A percentile compares a stretch with the other conserved stretches of the same genome.
These are phyloP conservation scores for Channa maculata DNA, from an alignment of 2,113 vertebrate species.

Conservation along the genomic window DNA sequence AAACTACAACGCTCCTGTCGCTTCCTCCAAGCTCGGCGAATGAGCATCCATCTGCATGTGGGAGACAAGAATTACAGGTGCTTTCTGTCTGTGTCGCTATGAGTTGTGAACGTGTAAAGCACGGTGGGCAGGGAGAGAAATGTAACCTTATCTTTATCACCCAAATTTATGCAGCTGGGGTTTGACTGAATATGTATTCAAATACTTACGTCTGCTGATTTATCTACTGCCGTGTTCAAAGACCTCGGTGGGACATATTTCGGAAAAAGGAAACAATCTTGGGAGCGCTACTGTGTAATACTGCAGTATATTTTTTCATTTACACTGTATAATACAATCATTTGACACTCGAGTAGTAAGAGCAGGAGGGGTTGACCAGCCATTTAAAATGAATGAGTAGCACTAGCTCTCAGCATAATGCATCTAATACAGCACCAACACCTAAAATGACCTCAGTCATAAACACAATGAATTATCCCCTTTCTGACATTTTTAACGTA, in stretches of 20 bases:
- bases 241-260: neutral
- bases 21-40: slow-evolving; percentile 2
- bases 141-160: slow-evolving; percentile 25
- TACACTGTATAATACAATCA: too few relatives aligned
- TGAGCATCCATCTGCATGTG: slow-evolving; percentile 47
- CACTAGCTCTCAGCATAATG: too few relatives aligned
- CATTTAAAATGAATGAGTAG: too few relatives aligned
- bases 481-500: too few relatives aligned
- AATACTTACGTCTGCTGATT: slow-evolving; percentile 19
- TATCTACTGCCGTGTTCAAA: neutral
- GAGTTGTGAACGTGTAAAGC: slow-evolving; percentile 28
- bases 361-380: too few relatives aligned
- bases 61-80: slow-evolving; percentile 42
- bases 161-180: slow-evolving; percentile 22
- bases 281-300: too few relatives aligned
- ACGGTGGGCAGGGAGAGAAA: slow-evolving; percentile 3
- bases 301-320: too few relatives aligned
- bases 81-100: slow-evolving; percentile 12
- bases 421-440: too few relatives aligned
- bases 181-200: slow-evolving; percentile 27
- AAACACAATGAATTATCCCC: too few relatives aligned
- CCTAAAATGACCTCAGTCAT: too few relatives aligned
- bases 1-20: slow-evolving; percentile 12
- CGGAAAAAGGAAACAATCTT: too few relatives aligned
- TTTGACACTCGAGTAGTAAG: too few relatives aligned